Conservation (phyloP, 2,113 vertebrate species). For the Podarcis cretensis region DNA sequence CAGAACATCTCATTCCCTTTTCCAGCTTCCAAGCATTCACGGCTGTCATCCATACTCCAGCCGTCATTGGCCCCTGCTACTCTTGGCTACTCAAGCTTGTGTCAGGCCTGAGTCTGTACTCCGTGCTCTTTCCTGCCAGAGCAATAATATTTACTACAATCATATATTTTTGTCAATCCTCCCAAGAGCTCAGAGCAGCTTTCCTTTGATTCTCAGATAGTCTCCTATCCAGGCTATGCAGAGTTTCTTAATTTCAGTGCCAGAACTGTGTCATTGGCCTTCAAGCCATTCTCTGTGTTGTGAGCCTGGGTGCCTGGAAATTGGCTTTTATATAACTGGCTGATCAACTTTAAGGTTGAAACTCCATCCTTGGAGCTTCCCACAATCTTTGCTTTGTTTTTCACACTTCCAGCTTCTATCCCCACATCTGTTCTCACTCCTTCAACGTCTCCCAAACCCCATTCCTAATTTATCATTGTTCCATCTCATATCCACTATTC, state of each 20-base stretch:
- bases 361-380: neutral
- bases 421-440: neutral
- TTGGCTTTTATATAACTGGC: neutral
- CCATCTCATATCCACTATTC: neutral
- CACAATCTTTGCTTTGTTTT: neutral
- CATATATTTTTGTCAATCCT: neutral
- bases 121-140: neutral
- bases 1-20: neutral
- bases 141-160: neutral
- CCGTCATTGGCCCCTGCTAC: neutral
- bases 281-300: neutral
- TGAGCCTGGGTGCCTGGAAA: neutral
- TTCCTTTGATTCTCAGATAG: neutral
- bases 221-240: neutral
- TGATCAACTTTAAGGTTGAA: neutral
- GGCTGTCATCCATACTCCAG: neutral
- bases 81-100: neutral
- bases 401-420: neutral
- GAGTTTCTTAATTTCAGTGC: neutral
- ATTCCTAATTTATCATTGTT: neutral
- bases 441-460: neutral
- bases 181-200: neutral
- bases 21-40: neutral
- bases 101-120: neutral
- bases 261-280: neutral